Conservation (phyloP, 53 echinoderm and acorn worm genomes). For the Zoroaster sp. region DNA sequence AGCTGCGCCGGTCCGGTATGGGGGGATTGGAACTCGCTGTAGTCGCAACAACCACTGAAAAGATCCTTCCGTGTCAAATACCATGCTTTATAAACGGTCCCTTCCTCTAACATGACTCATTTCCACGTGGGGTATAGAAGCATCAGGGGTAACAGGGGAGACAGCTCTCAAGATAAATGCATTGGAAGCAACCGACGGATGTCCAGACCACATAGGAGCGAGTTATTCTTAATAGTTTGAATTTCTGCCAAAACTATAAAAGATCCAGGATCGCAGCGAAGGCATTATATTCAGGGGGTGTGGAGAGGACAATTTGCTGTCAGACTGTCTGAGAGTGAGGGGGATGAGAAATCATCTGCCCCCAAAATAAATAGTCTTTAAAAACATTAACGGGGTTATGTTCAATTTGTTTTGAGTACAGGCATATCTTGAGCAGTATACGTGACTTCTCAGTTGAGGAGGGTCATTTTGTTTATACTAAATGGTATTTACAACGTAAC, state of each 20-base stretch:
- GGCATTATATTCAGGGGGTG: too few species aligned
- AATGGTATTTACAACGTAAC: too few species aligned
- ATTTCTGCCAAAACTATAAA: background rate
- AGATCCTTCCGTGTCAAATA: background rate
- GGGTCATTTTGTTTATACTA: too few species aligned
- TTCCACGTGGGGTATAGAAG: background rate
- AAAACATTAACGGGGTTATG: too few species aligned
- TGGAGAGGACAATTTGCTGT: too few species aligned
- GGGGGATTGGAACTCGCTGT: too few species aligned
- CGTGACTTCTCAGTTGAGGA: too few species aligned
- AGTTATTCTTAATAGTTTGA: background rate
- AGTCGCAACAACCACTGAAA: background rate
- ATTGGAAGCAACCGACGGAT: background rate
- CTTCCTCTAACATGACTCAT: background rate
- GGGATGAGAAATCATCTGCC: too few species aligned
- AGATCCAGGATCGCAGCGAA: background rate
- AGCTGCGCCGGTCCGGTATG: background rate
- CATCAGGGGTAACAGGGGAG: background rate
- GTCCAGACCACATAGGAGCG: constrained; percentile 2
- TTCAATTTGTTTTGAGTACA: too few species aligned
- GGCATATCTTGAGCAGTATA: too few species aligned
- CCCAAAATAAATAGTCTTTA: too few species aligned
- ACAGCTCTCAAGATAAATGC: background rate
- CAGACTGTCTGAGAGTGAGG: too few species aligned
- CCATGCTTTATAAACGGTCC: background rate